phyloP scores from a whole-genome alignment of 1,140 invertebrate genomes.

The Ganaspis sp. region DNA sequence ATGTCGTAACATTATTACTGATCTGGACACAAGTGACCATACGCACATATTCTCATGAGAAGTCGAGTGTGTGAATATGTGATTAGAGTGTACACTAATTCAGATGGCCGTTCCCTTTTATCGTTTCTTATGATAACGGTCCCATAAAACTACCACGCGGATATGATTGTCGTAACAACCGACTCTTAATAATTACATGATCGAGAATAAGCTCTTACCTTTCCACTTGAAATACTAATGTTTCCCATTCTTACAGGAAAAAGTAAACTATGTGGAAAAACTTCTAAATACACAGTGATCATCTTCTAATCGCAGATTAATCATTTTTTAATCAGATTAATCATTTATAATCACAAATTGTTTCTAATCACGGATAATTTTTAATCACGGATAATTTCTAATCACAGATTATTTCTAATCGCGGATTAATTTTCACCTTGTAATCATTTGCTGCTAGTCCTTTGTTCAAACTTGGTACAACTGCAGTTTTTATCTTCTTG shows the following conservation, averaged over 20 bases:
- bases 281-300: too few species aligned
- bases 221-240: neutral
- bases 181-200: neutral
- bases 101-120: conserved; percentile 45
- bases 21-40: conserved; percentile 1
- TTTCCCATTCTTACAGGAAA: neutral
- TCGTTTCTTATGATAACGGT: conserved; percentile 44
- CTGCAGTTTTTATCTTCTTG: too few species aligned
- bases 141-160: neutral
- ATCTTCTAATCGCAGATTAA: too few species aligned
- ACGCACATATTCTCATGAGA: conserved; percentile 4
- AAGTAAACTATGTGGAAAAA: neutral
- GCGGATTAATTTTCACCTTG: neutral
- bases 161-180: conserved; percentile 13
- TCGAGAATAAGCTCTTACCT: neutral
- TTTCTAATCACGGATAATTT: too few species aligned
- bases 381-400: too few species aligned
- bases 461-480: too few species aligned
- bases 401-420: too few species aligned
- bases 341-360: too few species aligned
- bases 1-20: conserved; percentile 1
- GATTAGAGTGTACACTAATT: conserved; percentile 26
- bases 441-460: too few species aligned
- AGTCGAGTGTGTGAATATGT: neutral
- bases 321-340: too few species aligned